Conservation (phyloP, 1,140 invertebrate species). For the Platyura marginata region DNA sequence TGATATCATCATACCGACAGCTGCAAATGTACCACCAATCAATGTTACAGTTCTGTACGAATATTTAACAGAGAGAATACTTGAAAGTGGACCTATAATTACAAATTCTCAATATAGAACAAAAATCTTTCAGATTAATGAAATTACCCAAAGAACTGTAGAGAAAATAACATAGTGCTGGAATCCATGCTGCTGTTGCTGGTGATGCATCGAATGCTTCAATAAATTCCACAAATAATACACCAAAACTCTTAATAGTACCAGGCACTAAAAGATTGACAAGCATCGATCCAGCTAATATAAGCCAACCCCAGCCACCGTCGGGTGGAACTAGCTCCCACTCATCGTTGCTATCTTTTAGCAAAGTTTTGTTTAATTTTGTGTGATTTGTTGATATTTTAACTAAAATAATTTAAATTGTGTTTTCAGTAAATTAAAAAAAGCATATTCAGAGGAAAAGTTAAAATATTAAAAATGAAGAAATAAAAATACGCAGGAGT, state of each 20-base stretch:
- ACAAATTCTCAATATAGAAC: too few relatives aligned
- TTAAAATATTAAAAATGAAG: too few relatives aligned
- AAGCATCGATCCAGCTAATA: slow-evolving; percentile 57
- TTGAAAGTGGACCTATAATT: slow-evolving; percentile 67
- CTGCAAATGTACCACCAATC: slow-evolving; percentile 63
- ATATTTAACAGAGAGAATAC: slow-evolving; percentile 72
- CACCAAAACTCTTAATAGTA: slow-evolving; percentile 74
- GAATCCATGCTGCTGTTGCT: slow-evolving; percentile 62
- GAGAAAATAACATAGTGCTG: slow-evolving; percentile 65
- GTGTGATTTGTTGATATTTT: too few relatives aligned
- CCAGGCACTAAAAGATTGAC: slow-evolving; percentile 67
- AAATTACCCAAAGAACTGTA: slow-evolving; percentile 67
- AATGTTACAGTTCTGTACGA: slow-evolving; percentile 83
- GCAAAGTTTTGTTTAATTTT: too few relatives aligned
- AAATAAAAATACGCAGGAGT: too few relatives aligned
- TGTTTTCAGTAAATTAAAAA: too few relatives aligned
- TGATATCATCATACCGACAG: slow-evolving; percentile 68
- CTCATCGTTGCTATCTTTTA: slow-evolving; percentile 9
- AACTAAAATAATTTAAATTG: too few relatives aligned
- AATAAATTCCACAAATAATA: slow-evolving; percentile 60
- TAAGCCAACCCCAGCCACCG: slow-evolving; percentile 66
- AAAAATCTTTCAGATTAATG: too few relatives aligned
- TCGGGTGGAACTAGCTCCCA: slow-evolving; percentile 39
- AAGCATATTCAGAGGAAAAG: too few relatives aligned
- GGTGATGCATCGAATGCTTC: slow-evolving; percentile 51